phyloP scores from a whole-genome alignment of 2,888 invertebrate species.

The Neuroscelio doddi region DNA sequence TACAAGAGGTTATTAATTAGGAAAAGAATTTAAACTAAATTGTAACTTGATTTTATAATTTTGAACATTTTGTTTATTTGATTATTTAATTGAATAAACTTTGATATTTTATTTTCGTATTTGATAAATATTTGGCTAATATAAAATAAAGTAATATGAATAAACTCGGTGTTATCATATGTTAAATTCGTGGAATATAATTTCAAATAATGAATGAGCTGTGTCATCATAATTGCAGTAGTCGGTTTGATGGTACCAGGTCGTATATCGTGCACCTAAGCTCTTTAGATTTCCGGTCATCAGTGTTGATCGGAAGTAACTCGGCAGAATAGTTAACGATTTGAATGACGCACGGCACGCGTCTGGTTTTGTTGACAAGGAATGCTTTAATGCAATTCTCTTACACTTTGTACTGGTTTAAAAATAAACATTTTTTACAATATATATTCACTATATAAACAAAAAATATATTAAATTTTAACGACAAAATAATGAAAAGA shows the following conservation, averaged over 20 bases:
- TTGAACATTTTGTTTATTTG: too few species aligned
- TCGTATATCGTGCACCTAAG: constrained; percentile 29
- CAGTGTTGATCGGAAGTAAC: constrained; percentile 57
- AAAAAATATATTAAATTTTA: too few species aligned
- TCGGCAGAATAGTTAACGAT: constrained; percentile 60
- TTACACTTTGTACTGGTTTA: constrained; percentile 23
- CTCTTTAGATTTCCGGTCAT: constrained; percentile 53
- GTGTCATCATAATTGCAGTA: constrained; percentile 19
- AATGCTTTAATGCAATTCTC: constrained; percentile 28
- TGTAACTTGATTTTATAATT: too few species aligned
- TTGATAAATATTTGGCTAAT: constrained; percentile 6
- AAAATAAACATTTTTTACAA: too few species aligned
- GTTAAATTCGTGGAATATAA: background rate
- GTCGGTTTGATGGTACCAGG: constrained; percentile 8
- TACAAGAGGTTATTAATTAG: background rate
- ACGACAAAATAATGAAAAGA: too few species aligned
- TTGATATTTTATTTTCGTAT: constrained; percentile 2
- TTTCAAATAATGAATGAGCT: constrained; percentile 17
- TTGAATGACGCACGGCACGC: constrained; percentile 48
- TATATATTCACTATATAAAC: too few species aligned
- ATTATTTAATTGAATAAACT: too few species aligned
- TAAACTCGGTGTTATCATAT: too few species aligned
- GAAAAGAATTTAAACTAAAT: background rate
- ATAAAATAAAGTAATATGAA: too few species aligned
- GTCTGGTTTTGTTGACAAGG: constrained; percentile 26